A percentile compares a stretch with the other conserved stretches of the same genome.
Evolutionary conservation across 2,888 invertebrate genomes (phyloP).

Genomic region (Romanomermis culicivorax): DNA sequence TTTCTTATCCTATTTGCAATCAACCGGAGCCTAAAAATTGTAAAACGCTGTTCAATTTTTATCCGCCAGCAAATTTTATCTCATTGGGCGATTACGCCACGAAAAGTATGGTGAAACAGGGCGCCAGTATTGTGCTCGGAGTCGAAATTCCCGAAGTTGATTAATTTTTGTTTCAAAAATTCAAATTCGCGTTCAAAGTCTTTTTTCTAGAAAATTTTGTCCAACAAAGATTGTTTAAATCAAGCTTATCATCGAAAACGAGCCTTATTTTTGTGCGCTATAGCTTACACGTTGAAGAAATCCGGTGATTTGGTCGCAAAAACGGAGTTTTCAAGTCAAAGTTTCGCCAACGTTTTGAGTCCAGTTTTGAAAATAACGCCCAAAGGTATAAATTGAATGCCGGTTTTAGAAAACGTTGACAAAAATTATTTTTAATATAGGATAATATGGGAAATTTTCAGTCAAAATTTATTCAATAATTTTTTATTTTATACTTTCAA

Average conservation of each 20-base stretch:
- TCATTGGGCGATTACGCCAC: background rate
- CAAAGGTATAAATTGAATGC: background rate
- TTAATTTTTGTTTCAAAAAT: background rate
- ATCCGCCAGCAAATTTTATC: background rate
- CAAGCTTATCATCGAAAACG: background rate
- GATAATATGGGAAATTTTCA: too few relatives aligned
- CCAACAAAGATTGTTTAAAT: background rate
- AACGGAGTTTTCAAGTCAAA: too few relatives aligned
- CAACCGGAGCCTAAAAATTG: background rate
- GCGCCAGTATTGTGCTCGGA: background rate
- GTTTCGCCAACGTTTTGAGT: too few relatives aligned
- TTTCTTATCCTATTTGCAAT: background rate
- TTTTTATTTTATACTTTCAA: too few relatives aligned
- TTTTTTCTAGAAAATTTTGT: background rate
- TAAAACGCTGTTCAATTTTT: background rate
- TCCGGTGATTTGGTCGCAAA: too few relatives aligned
- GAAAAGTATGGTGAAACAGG: background rate
- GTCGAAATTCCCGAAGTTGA: background rate
- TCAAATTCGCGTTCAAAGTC: background rate
- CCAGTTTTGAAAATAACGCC: background rate
- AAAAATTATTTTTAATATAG: too few relatives aligned
- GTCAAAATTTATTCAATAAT: too few relatives aligned
- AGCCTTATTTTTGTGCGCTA: background rate
- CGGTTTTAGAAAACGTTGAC: too few relatives aligned
- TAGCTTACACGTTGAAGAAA: background rate